Percentiles rank a stretch among this genome's conserved stretches.
phyloP scores from a whole-genome alignment of 2,888 invertebrate species.

The Chironomus tentans region DNA sequence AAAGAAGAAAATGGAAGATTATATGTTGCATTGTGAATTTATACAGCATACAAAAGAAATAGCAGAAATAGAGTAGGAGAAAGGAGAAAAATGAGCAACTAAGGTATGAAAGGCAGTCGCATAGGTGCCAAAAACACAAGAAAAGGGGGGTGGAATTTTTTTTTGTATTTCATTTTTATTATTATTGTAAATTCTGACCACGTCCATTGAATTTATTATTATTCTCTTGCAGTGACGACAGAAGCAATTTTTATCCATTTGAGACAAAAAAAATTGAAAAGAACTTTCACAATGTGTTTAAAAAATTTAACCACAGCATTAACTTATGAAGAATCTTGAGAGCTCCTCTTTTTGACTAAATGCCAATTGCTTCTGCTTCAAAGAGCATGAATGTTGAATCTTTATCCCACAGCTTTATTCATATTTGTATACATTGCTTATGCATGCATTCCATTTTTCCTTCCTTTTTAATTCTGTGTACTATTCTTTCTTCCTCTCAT shows the following conservation, averaged over 20 bases:
- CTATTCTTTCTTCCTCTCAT: neutral
- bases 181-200: neutral
- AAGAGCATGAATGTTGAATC: neutral
- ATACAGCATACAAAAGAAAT: neutral
- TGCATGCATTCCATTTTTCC: neutral
- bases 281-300: no score
- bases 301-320: neutral
- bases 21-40: neutral
- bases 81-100: neutral
- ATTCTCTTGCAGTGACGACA: neutral
- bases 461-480: neutral
- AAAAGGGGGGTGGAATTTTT: neutral
- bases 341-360: neutral
- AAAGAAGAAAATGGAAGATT: neutral
- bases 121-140: neutral
- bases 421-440: neutral
- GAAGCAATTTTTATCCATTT: neutral
- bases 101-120: neutral
- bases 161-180: neutral
- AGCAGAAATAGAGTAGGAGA: neutral
- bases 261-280: neutral
- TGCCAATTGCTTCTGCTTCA: neutral
- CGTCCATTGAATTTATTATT: slow-evolving; percentile 5
- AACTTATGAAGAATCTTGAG: neutral
- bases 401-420: neutral